Base-by-base conservation (phyloP, 2,797 vertebrate species). In the Enteromius viviparus region DNA sequence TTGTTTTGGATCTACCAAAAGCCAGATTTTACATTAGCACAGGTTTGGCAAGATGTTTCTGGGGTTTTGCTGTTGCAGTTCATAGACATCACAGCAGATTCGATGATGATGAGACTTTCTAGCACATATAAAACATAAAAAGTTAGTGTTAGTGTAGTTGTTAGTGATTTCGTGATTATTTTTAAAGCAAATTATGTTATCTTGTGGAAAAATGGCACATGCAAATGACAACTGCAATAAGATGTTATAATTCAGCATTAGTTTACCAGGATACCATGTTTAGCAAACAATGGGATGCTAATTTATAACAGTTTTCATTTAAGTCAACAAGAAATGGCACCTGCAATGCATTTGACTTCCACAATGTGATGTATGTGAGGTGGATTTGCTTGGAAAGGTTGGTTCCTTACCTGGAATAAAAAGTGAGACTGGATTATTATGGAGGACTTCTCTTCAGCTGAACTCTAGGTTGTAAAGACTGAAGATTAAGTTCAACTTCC, bases 1-100 rank as follows among this genome's bases (percentile, higher is more conserved):
- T 80, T 92, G 90, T 89, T 87, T 90, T 90, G 91, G 92, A 93
- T 91, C 91, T 87, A 89, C 91, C 90, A 91, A 89, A 86, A 79
- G 65, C 80, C 78, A 76, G 74, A 77, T 75, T 85, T 81, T 49
- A 68, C 77, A 60, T 75, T 45, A 78, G 74, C 79, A 71, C 74
- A 83, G 85, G 32, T 65, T 68, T 82, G 79, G 58, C 68, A 11
- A 32, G 47, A 19, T 64, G 47, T 66, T 66, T 66, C 75, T 55
- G 58, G 58, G 40, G 11, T 49, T 80, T 83, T 70, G 53, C 78
- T 84, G 71, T 76, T 78, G 78, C 78, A 49, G 80, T 42, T 82
- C 75, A 69, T 78, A 85, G 85, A 87, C 87, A 88, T 88, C 84
- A 87, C 75, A 17, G 64, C 74, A 79, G 81, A 83, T 49, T 75